These are phyloP conservation scores for Luperina nickerlii DNA, from an alignment of 2,888 invertebrate genomes.

Conservation along the genomic window DNA sequence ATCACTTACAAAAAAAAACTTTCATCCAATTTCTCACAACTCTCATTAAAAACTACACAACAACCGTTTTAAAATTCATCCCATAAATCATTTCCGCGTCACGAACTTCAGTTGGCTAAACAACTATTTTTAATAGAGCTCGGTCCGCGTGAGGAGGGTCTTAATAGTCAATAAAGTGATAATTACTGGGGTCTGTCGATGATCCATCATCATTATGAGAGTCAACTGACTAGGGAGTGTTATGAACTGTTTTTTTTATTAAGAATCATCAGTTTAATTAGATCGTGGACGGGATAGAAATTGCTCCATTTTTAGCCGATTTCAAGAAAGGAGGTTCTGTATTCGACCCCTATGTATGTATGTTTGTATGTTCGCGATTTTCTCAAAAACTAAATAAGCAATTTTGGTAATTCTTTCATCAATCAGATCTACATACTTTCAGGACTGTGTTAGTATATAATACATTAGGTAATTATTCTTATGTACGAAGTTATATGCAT, in stretches of 20 bases:
- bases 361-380: too few relatives aligned
- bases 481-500: too few relatives aligned
- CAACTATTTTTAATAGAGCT: constrained; percentile 76
- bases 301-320: background rate
- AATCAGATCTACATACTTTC: too few relatives aligned
- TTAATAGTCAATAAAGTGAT: constrained; percentile 80
- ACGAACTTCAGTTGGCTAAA: constrained; percentile 69
- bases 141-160: constrained; percentile 63
- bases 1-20: constrained; percentile 6
- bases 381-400: too few relatives aligned
- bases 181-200: constrained; percentile 76
- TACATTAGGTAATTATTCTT: too few relatives aligned
- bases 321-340: too few relatives aligned
- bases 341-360: too few relatives aligned
- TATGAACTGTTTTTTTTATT: constrained; percentile 49
- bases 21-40: background rate
- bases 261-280: constrained; percentile 42
- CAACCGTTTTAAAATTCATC: constrained; percentile 57
- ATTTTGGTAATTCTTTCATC: too few relatives aligned
- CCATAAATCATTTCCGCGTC: constrained; percentile 77
- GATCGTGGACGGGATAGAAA: background rate
- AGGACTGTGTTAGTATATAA: too few relatives aligned
- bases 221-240: constrained; percentile 49
- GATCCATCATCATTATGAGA: constrained; percentile 82
- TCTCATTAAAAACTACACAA: constrained; percentile 46